Evolutionary conservation across 2,113 vertebrate genomes (phyloP).

Genomic region (Podarcis muralis): DNA sequence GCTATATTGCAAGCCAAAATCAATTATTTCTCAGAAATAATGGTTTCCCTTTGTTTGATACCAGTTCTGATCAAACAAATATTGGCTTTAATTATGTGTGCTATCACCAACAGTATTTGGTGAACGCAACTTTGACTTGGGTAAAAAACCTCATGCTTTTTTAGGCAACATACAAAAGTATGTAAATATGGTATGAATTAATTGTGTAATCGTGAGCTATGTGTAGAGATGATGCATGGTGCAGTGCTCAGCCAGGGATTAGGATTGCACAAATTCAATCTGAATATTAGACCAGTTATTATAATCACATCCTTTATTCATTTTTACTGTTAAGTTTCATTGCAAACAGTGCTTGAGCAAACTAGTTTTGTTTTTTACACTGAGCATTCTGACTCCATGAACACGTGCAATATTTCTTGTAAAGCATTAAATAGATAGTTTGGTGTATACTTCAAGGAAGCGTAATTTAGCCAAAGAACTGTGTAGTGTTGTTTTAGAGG

Average conservation of each 20-base stretch:
- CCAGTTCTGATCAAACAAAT: constrained; percentile 13
- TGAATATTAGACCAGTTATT: neutral
- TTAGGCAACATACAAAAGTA: neutral
- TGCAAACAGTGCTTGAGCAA: neutral
- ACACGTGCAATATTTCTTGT: neutral
- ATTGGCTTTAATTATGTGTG: constrained; percentile 46
- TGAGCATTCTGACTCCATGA: neutral
- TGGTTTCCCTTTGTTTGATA: constrained; percentile 23
- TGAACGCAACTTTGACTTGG: neutral
- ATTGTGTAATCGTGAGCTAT: neutral
- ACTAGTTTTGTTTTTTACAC: neutral
- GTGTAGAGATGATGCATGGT: neutral
- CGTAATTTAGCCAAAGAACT: neutral
- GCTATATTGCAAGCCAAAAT: constrained; percentile 21
- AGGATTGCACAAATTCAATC: neutral
- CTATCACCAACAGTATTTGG: constrained; percentile 27
- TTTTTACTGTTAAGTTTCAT: neutral
- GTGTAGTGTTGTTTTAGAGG: neutral
- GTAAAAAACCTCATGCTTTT: neutral
- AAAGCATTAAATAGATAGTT: neutral
- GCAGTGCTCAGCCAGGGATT: neutral
- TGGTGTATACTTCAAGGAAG: neutral
- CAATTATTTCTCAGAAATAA: neutral
- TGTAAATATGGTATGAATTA: neutral
- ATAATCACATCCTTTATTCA: neutral